Percentiles rank a stretch among this genome's conserved stretches.
Evolutionary conservation across 2,113 vertebrate species (phyloP).

Genomic region (Perca flavescens): DNA sequence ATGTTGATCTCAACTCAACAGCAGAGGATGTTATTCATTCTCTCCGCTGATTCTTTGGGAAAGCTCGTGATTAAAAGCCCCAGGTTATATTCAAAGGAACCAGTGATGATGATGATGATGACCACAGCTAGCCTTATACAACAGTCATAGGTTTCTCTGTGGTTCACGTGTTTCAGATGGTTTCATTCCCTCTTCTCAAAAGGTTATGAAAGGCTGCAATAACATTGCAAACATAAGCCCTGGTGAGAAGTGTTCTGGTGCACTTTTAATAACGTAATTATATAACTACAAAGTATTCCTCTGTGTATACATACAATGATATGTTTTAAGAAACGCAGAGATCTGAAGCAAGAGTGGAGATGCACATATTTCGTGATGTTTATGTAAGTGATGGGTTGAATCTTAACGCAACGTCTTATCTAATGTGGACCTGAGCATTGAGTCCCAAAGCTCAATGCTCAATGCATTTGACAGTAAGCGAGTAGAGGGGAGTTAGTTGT

Average conservation of each 20-base stretch:
- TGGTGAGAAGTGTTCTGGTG: slow-evolving; percentile 3
- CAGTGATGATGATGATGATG: slow-evolving; percentile 34
- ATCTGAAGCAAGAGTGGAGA: neutral
- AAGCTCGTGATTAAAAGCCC: slow-evolving; percentile 76
- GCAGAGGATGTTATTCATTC: slow-evolving; percentile 51
- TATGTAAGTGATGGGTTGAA: slow-evolving; percentile 4
- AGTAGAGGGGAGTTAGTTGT: slow-evolving; percentile 50
- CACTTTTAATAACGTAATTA: neutral
- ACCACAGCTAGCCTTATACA: slow-evolving; percentile 53
- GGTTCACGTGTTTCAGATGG: slow-evolving; percentile 34
- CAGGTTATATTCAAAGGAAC: slow-evolving; percentile 59
- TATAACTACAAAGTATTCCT: neutral
- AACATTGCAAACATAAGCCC: slow-evolving; percentile 9
- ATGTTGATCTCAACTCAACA: slow-evolving; percentile 20
- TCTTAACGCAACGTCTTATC: neutral
- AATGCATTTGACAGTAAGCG: slow-evolving; percentile 37
- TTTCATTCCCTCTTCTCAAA: neutral
- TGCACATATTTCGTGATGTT: neutral
- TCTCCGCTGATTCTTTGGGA: slow-evolving; percentile 58
- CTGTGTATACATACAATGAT: neutral
- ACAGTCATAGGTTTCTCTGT: slow-evolving; percentile 65
- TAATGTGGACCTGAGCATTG: neutral
- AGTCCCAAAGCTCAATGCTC: slow-evolving; percentile 33
- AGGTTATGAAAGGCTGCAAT: slow-evolving; percentile 12
- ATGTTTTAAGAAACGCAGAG: neutral